Evolutionary conservation across 1,140 invertebrate species (phyloP), one percentile per base, ranked within the genome.

Genomic region (Heliothis subflexa): DNA sequence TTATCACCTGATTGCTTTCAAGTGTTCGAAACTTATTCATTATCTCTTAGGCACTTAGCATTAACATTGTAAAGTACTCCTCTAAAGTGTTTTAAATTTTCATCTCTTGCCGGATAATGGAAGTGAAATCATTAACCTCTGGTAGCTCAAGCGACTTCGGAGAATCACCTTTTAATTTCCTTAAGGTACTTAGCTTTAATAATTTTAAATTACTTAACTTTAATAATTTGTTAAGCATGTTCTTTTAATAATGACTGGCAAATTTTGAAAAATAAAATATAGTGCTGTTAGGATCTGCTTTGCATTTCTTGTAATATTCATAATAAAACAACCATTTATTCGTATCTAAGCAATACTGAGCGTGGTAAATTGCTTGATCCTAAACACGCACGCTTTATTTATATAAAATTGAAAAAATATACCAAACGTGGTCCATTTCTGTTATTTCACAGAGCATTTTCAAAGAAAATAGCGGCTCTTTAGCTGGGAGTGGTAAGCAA

Each of bases 71-170:
- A 16, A 11, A 10, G 12, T 66, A 40, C 0, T 45, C 2, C 33
- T 16, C 13, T n/a, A 12, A 62, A 62, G 33, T n/a, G 1, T 10
- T 45, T 64, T 18, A 16, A 45, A 21, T 18, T 47, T 64, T 21
- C 2, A 62, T 45, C 7, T 33, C 25, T 33, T 5, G n/a, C 14
- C n/a, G 9, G 11, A 64, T 64, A 64, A 66, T 66, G 62, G 62
- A 66, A n/a, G 16, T 47, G 40, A 66, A 47, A 47, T 66, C 62
- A 66, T 66, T 66, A 47, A 18, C 18, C 47, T 47, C 40, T 66
- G 10, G 10, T 5, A 18, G 62, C 7, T 10, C 62, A 0, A 13
- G 9, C 40, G 12, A 66, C 11, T 59, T 59, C 54, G 54, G 2
- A 18, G 55, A 59, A 25, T 47, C 62, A 18, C 62, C 40, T 47